Evolutionary conservation across 2,797 vertebrate species (phyloP), one percentile per base, ranked within the genome.

Genomic region (Poecilia picta): DNA sequence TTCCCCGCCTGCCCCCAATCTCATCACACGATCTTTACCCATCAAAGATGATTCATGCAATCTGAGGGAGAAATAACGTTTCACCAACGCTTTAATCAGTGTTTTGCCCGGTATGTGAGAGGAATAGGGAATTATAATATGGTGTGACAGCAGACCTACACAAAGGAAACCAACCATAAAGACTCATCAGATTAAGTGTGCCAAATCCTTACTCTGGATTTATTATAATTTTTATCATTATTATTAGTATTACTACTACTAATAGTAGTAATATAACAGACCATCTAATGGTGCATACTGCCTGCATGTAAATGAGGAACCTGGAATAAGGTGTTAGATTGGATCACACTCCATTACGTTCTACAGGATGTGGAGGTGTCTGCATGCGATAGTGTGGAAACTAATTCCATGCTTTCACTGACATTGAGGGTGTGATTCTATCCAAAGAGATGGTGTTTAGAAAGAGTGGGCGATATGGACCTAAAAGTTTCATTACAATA

Each of bases 281-380:
- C 79, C 23, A 41, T 62, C 86, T 84, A 82, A 73, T 85, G 81
- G 79, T 78, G 87, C 91, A 89, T 83, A 84, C 85, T 47, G 76
- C 80, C 82, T 84, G 93, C 90, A 93, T 92, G 92, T 86, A 91
- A 90, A 95, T 95, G 93, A 94, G 92, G 72, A 79, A 79, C 75
- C 83, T 72, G 41, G 82, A 72, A 59, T 83, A 20, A 88, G 83
- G 84, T 76, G 89, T 94, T 91, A 91, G 85, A 91, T 88, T 82
- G 83, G 80, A 94, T 94, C 92, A 92, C 89, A 93, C 89, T 93
- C 93, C 89, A 93, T 94, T 95, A 93, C 74, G 81, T 89, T 79
- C 43, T 46, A 77, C 74, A 79, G 82, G 89, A 88, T 83, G 81
- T 33, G 80, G 8, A 75, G 20, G 81, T 72, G 76, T 43, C 55